Conservation (phyloP, 2,797 vertebrate genomes). For the Lates japonicus region DNA sequence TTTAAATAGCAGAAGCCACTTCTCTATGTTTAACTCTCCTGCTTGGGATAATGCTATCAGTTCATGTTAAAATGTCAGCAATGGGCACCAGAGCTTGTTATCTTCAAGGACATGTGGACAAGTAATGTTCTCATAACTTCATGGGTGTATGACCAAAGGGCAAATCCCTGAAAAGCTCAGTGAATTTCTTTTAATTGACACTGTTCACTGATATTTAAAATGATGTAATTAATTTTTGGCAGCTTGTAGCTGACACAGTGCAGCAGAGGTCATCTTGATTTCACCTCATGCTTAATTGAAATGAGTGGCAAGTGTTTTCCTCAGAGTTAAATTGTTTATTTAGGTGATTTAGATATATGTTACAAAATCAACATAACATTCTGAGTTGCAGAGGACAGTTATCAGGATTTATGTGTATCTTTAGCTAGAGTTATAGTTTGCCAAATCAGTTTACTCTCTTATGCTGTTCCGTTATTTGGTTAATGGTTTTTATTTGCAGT, state of each 20-base stretch:
- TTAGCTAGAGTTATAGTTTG: background rate
- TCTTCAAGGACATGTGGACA: constrained; percentile 5
- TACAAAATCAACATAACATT: background rate
- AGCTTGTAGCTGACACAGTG: background rate
- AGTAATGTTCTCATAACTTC: constrained; percentile 6
- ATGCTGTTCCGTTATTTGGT: no score
- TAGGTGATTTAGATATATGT: background rate
- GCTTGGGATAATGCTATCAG: background rate
- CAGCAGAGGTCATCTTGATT: background rate
- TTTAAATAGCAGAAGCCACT: constrained; percentile 2
- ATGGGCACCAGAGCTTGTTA: background rate
- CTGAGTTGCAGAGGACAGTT: background rate
- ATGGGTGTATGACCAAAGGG: background rate
- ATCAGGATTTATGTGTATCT: background rate
- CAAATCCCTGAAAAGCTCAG: constrained; percentile 15
- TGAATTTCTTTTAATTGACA: constrained; percentile 10
- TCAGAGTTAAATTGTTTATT: constrained; percentile 1
- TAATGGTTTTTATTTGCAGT: background rate
- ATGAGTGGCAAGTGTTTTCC: background rate
- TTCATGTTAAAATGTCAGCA: background rate
- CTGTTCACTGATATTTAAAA: constrained; percentile 12
- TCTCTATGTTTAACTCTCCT: background rate
- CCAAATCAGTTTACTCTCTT: background rate
- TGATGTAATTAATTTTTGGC: constrained; percentile 28
- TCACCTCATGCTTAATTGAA: constrained; percentile 6